A percentile compares a stretch with the other conserved stretches of the same genome.
Conservation (phyloP, 2,797 vertebrate species). For the Diplodus puntazzo region DNA sequence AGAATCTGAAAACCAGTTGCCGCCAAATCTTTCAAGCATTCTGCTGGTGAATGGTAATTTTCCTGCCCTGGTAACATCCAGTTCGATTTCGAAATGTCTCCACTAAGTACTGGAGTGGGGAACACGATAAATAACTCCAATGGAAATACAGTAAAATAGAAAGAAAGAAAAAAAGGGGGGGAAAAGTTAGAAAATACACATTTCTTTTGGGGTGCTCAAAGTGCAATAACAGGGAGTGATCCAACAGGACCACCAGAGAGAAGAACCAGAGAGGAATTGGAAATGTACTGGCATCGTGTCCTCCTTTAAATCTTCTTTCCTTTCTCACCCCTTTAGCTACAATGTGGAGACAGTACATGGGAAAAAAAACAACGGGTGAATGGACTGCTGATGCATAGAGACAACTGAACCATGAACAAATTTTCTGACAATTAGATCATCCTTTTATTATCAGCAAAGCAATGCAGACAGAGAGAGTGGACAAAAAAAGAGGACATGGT, state of each 20-base stretch:
- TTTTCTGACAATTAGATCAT: slow-evolving; percentile 84
- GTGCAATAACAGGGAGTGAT: slow-evolving; percentile 36
- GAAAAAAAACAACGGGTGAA: slow-evolving; percentile 67
- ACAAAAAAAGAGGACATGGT: slow-evolving; percentile 63
- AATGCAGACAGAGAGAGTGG: slow-evolving; percentile 73
- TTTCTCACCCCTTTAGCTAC: slow-evolving; percentile 76
- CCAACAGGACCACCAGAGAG: slow-evolving; percentile 51
- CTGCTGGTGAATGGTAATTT: slow-evolving; percentile 22
- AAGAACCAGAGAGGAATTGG: slow-evolving; percentile 53
- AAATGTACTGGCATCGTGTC: slow-evolving; percentile 62
- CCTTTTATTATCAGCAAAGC: slow-evolving; percentile 84
- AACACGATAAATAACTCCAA: slow-evolving; percentile 45
- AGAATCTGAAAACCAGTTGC: neutral
- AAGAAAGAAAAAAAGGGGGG: slow-evolving; percentile 42
- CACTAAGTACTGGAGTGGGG: slow-evolving; percentile 28
- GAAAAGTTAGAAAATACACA: slow-evolving; percentile 50
- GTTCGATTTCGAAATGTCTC: slow-evolving; percentile 27
- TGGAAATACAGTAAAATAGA: slow-evolving; percentile 57
- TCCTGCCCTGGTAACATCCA: slow-evolving; percentile 57
- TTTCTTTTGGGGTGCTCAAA: slow-evolving; percentile 39
- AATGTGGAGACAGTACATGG: slow-evolving; percentile 67
- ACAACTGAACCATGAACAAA: slow-evolving; percentile 78
- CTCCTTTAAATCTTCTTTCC: slow-evolving; percentile 68
- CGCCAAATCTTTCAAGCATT: slow-evolving; percentile 34
- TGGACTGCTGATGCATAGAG: slow-evolving; percentile 71